Evolutionary conservation across 2,113 vertebrate genomes (phyloP).

Genomic region (Artemisiospiza belli): DNA sequence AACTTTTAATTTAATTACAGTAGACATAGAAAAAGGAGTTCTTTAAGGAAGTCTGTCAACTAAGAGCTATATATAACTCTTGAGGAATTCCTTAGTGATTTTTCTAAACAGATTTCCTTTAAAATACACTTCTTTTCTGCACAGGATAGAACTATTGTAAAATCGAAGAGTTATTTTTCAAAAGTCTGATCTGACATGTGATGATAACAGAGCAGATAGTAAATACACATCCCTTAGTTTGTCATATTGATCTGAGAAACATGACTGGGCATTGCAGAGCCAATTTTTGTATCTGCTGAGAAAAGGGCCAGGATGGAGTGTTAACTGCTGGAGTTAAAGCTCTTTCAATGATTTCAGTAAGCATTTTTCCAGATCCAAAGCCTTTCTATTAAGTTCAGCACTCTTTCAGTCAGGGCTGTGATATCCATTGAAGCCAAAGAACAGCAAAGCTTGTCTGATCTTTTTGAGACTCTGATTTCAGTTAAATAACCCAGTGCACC

Average conservation of each 20-base stretch:
- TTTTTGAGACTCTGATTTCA: neutral
- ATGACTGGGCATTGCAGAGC: slow-evolving; percentile 13
- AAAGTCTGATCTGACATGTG: neutral
- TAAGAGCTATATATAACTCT: slow-evolving; percentile 56
- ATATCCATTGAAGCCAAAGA: slow-evolving; percentile 4
- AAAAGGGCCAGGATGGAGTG: slow-evolving; percentile 11
- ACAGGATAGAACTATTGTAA: slow-evolving; percentile 34
- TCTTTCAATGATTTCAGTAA: slow-evolving; percentile 16
- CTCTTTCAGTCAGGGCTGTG: neutral
- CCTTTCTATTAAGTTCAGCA: neutral
- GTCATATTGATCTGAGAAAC: slow-evolving; percentile 28
- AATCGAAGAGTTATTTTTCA: slow-evolving; percentile 54
- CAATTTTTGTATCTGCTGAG: neutral
- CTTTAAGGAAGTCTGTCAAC: slow-evolving; percentile 55
- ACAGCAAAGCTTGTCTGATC: slow-evolving; percentile 17
- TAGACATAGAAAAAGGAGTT: slow-evolving; percentile 46
- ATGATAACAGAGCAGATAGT: slow-evolving; percentile 9
- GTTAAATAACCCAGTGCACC: neutral
- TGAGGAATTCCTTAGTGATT: slow-evolving; percentile 64
- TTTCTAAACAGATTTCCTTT: slow-evolving; percentile 57
- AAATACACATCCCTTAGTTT: neutral
- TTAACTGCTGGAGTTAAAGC: neutral
- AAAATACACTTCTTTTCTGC: slow-evolving; percentile 50
- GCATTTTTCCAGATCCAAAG: slow-evolving; percentile 16
- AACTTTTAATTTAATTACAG: slow-evolving; percentile 63